Evolutionary conservation across 2,113 vertebrate genomes (phyloP), one percentile per base, ranked within the genome.

Genomic region (Perca flavescens): DNA sequence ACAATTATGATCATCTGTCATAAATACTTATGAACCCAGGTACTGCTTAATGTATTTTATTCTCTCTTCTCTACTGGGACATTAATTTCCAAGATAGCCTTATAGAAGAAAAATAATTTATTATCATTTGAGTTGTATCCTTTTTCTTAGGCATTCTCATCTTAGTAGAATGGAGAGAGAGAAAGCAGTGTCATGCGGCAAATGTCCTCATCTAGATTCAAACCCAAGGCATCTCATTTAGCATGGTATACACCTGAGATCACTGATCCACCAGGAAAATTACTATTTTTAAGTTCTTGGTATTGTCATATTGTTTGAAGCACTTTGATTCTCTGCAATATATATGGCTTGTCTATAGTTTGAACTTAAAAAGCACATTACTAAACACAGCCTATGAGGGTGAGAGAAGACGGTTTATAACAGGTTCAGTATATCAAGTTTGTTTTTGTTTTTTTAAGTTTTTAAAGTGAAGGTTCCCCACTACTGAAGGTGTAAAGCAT

Each of bases 141-240:
- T 5, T 63, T 83, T 50, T 74, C 19, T 22, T 21, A 22, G 54
- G 16, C 19, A 21, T 52, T 74, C 13, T 67, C 46, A 52, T 43
- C 16, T 68, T 15, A 50, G 28, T 13, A 19, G 17, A 10, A 46
- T 5, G 65, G 15, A 5, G 56, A 43, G 17, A 63, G 19, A 49
- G n/a, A 49, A 14, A 21, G 46, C 31, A 53, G 22, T 47, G 31
- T 61, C 47, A 62, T 40, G 34, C 22, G 5, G 15, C 56, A 56
- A 75, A 74, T 16, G n/a, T 31, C n/a, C 31, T 60, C n/a, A 2
- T 54, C 17, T 67, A 53, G 71, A 74, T 36, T 71, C 60, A 65
- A 57, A 66, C n/a, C 74, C 17, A 57, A 36, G 28, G 66, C 57
- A 63, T 62, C 21, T 57, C 6, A 52, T 62, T 47, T 25, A 52